Percentiles rank a stretch among this genome's conserved stretches.
These are phyloP conservation scores for Connochaetes taurinus DNA, from an alignment of 2,113 vertebrate species.

Conservation along the genomic window DNA sequence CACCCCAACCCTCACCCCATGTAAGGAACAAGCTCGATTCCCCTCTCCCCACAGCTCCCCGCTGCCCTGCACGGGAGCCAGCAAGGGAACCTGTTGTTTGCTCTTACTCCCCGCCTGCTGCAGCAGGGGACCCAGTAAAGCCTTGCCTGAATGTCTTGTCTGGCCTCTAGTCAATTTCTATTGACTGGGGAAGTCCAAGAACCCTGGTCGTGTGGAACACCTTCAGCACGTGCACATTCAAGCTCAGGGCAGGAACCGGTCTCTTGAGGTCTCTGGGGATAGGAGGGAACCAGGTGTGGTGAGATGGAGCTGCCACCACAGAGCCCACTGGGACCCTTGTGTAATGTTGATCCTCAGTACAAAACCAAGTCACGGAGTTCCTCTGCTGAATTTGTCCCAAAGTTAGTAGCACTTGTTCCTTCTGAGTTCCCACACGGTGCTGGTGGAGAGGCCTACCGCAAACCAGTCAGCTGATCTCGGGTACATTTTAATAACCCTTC, in stretches of 20 bases:
- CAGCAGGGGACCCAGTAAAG: not conserved
- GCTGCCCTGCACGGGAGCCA: not conserved
- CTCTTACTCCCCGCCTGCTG: not conserved
- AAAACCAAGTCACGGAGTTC: not conserved
- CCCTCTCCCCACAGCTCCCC: not conserved
- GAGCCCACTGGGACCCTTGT: not conserved
- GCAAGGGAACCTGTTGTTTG: not conserved
- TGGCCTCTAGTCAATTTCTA: not conserved
- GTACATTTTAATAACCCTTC: not conserved
- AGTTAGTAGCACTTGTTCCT: not conserved
- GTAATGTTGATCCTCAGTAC: not conserved
- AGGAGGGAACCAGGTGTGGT: not conserved
- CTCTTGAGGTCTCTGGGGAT: not conserved
- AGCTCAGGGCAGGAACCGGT: not conserved
- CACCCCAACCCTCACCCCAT: not conserved
- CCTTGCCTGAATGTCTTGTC: not conserved
- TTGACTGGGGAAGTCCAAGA: not conserved
- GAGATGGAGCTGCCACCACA: not conserved
- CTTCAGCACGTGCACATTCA: not conserved
- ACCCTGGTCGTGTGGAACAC: not conserved
- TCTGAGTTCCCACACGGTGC: not conserved
- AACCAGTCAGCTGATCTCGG: not conserved
- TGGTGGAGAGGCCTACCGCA: too few relatives aligned
- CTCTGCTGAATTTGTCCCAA: not conserved
- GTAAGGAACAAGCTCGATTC: not conserved